These are phyloP conservation scores for Muschampia plurimacula DNA, from an alignment of 2,888 invertebrate genomes.

Conservation along the genomic window DNA sequence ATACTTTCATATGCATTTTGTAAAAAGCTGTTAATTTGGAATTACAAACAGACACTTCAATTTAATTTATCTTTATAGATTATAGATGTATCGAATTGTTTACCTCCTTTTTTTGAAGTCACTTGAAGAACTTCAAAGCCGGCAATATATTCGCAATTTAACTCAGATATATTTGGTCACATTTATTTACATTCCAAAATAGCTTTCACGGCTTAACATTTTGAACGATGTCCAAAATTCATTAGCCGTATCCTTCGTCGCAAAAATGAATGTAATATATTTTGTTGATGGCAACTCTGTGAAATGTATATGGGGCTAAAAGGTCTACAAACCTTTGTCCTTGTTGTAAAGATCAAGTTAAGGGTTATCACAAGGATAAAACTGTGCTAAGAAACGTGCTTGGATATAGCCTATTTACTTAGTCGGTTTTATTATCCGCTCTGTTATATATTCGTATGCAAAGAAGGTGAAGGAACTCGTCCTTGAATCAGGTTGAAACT, in stretches of 20 bases:
- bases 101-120: no score
- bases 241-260: neutral
- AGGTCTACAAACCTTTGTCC: slow-evolving; percentile 8
- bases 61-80: no score
- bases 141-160: neutral
- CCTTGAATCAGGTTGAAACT: no score
- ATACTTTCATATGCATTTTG: no score
- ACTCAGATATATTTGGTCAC: neutral
- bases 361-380: slow-evolving; percentile 18
- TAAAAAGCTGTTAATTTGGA: no score
- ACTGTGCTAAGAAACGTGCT: neutral
- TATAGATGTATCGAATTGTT: no score
- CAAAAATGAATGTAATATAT: slow-evolving; percentile 15
- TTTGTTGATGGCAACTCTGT: slow-evolving; percentile 11
- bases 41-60: no score
- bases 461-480: neutral
- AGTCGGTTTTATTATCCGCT: neutral
- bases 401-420: neutral
- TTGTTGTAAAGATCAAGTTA: slow-evolving; percentile 12
- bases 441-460: neutral
- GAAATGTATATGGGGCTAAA: slow-evolving; percentile 13
- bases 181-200: neutral
- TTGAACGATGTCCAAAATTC: slow-evolving; percentile 10
- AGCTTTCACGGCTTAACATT: neutral
- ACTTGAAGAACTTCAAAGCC: no score